Evolutionary conservation across 2,797 vertebrate genomes (phyloP).

Genomic region (Benthosema pterotum): DNA sequence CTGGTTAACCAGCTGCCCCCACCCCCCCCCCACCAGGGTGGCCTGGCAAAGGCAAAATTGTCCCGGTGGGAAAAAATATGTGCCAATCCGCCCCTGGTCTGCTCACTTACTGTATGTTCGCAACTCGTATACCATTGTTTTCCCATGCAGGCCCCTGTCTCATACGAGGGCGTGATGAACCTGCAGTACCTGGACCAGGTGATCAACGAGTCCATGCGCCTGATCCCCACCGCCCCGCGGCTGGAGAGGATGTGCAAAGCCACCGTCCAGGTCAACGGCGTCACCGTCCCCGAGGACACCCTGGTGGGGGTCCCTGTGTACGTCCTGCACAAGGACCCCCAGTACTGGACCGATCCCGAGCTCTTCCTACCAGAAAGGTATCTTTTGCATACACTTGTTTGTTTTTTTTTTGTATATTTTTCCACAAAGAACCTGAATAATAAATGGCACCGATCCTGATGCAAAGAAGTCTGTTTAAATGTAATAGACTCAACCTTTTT

Average conservation of each 20-base stretch:
- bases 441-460: no score
- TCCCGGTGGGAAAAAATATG: no score
- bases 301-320: constrained; percentile 58
- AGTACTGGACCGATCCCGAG: constrained; percentile 70
- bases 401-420: no score
- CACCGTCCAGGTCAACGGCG: constrained; percentile 57
- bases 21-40: no score
- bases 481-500: no score
- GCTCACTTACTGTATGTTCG: no score
- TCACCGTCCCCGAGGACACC: constrained; percentile 71
- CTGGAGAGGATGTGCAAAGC: constrained; percentile 73
- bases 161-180: constrained; percentile 49
- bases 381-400: no score
- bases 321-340: constrained; percentile 58
- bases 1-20: no score
- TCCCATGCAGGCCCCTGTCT: constrained; percentile 59
- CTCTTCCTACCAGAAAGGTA: constrained; percentile 80
- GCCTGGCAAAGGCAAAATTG: no score
- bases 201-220: constrained; percentile 63
- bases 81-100: no score
- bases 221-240: constrained; percentile 53
- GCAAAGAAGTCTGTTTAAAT: no score
- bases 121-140: neutral
- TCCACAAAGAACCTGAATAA: no score
- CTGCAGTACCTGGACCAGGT: constrained; percentile 79